Conservation (phyloP, 2,113 vertebrate species). For the Naja naja region DNA sequence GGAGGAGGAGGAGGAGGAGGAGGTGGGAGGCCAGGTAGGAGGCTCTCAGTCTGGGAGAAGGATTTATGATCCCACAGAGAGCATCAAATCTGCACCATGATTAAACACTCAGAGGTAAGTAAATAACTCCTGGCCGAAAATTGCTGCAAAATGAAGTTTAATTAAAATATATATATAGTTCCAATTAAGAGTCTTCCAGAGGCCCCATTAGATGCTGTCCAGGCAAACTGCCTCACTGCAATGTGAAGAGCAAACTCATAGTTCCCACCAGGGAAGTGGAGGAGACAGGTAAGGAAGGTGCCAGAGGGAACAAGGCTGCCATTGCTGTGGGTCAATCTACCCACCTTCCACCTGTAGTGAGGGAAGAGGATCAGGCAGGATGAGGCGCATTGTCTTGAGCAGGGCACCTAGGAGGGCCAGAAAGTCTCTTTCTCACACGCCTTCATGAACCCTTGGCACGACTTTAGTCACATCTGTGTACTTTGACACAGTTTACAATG, state of each 20-base stretch:
- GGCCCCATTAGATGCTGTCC: background rate
- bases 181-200: slow-evolving; percentile 38
- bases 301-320: background rate
- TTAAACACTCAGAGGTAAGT: slow-evolving; percentile 67
- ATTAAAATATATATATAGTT: slow-evolving; percentile 64
- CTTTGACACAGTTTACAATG: background rate
- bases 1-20: slow-evolving; percentile 62
- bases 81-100: slow-evolving; percentile 81
- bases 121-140: slow-evolving; percentile 61
- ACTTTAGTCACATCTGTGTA: background rate
- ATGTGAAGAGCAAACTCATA: background rate
- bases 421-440: background rate
- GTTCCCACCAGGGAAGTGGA: background rate
- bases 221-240: slow-evolving; percentile 12
- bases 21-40: slow-evolving; percentile 70
- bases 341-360: background rate
- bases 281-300: background rate
- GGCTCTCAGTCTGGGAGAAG: slow-evolving; percentile 75
- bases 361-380: background rate
- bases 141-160: slow-evolving; percentile 53
- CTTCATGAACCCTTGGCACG: background rate
- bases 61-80: slow-evolving; percentile 82
- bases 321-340: accelerated
- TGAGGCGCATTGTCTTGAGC: background rate
- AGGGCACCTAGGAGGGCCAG: background rate